Percentiles rank a stretch among this genome's conserved stretches.
Conservation (phyloP, 2,113 vertebrate species). For the Stigmatopora nigra region DNA sequence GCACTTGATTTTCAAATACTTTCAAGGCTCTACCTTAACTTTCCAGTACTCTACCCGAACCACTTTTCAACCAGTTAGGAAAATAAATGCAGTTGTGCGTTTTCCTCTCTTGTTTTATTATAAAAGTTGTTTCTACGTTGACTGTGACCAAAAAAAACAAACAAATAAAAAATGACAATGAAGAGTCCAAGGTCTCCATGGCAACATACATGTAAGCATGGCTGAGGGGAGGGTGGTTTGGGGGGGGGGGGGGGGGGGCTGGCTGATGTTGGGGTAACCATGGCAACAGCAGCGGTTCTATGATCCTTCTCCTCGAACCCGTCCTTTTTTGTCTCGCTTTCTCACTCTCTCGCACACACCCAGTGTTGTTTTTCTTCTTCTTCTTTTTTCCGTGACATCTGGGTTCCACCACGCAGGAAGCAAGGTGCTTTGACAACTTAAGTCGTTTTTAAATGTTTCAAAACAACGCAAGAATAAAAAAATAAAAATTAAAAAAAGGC, state of each 20-base stretch:
- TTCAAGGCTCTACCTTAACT: no score
- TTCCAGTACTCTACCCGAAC: neutral
- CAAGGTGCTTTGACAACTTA: conserved; percentile 7
- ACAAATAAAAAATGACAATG: conserved; percentile 31
- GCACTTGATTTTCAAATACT: no score
- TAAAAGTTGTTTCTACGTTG: conserved; percentile 59
- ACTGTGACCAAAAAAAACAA: conserved; percentile 51
- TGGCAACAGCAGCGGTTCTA: conserved; percentile 36
- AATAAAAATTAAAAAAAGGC: neutral
- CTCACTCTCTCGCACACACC: conserved; percentile 13
- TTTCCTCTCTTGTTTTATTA: conserved; percentile 56
- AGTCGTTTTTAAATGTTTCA: neutral
- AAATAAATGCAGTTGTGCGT: neutral
- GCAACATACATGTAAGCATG: conserved; percentile 28
- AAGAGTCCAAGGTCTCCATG: conserved; percentile 29
- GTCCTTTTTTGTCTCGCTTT: conserved; percentile 9
- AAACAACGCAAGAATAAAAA: neutral
- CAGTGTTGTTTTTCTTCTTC: no score
- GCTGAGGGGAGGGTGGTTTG: neutral
- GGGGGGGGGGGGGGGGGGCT: no score
- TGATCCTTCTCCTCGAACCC: conserved; percentile 35
- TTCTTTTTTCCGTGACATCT: conserved; percentile 15
- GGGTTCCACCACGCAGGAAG: conserved; percentile 1
- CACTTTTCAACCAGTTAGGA: no score
- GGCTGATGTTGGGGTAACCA: conserved; percentile 33